Evolutionary conservation across 2,888 invertebrate genomes (phyloP).

Genomic region (Apotomis turbidana): DNA sequence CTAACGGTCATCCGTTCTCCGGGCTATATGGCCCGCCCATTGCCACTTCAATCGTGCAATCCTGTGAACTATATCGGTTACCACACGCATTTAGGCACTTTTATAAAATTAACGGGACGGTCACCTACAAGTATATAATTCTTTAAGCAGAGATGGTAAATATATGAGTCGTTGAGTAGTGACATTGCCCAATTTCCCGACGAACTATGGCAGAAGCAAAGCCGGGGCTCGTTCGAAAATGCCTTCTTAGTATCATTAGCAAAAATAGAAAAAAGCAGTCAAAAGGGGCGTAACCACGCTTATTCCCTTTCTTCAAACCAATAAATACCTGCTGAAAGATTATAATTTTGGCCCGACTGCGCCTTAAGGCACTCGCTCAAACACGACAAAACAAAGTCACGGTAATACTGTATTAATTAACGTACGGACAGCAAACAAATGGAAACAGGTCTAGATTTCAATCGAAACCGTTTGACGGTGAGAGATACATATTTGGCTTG

Average conservation of each 20-base stretch:
- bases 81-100: too few species aligned
- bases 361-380: slow-evolving; percentile 54
- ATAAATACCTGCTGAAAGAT: slow-evolving; percentile 34
- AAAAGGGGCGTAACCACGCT: slow-evolving; percentile 26
- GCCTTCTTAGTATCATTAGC: background rate
- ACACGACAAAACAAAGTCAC: slow-evolving; percentile 70
- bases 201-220: too few species aligned
- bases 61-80: too few species aligned
- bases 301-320: slow-evolving; percentile 25
- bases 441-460: slow-evolving; percentile 43
- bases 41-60: too few species aligned
- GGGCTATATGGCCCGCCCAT: too few species aligned
- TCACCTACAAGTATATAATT: too few species aligned
- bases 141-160: too few species aligned
- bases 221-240: background rate
- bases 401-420: slow-evolving; percentile 78
- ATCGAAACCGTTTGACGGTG: slow-evolving; percentile 7
- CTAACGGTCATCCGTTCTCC: too few species aligned
- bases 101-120: too few species aligned
- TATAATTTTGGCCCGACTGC: slow-evolving; percentile 39
- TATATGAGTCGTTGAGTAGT: too few species aligned
- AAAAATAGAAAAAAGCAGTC: slow-evolving; percentile 13
- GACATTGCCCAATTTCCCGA: too few species aligned
- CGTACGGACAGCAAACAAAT: slow-evolving; percentile 60
- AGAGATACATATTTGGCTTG: background rate